phyloP scores from a whole-genome alignment of 2,113 vertebrate genomes.

The Notiomystis cincta region DNA sequence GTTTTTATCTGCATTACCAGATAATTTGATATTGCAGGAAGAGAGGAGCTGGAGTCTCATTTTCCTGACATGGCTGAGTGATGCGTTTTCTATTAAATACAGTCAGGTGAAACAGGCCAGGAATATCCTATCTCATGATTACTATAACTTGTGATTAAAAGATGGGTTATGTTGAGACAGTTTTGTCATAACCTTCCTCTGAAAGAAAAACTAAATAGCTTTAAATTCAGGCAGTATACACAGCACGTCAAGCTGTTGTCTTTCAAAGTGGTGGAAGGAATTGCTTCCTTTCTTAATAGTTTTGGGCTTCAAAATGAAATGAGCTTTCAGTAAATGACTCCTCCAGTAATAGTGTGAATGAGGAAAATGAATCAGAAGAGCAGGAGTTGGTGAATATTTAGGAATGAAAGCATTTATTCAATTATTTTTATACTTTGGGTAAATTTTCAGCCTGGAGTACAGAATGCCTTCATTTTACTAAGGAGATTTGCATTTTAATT shows the following conservation, averaged over 20 bases:
- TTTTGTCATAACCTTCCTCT: neutral
- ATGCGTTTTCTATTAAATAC: neutral
- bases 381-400: neutral
- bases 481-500: conserved; percentile 38
- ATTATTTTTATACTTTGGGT: neutral
- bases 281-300: neutral
- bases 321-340: conserved; percentile 8
- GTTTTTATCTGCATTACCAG: neutral
- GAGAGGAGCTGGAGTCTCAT: neutral
- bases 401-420: neutral
- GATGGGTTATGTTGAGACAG: neutral
- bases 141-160: neutral
- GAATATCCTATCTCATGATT: neutral
- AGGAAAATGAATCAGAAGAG: neutral
- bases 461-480: neutral
- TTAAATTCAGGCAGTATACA: neutral
- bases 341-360: neutral
- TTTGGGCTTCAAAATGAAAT: conserved; percentile 19
- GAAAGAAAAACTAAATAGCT: conserved; percentile 12
- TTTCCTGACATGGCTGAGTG: neutral
- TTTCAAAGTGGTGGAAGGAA: neutral
- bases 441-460: neutral
- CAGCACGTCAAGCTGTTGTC: neutral
- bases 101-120: neutral
- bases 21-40: neutral